A percentile compares a stretch with the other conserved stretches of the same genome.
These are phyloP conservation scores for Caradrina clavipalpis DNA, from an alignment of 2,888 invertebrate species.

Conservation along the genomic window DNA sequence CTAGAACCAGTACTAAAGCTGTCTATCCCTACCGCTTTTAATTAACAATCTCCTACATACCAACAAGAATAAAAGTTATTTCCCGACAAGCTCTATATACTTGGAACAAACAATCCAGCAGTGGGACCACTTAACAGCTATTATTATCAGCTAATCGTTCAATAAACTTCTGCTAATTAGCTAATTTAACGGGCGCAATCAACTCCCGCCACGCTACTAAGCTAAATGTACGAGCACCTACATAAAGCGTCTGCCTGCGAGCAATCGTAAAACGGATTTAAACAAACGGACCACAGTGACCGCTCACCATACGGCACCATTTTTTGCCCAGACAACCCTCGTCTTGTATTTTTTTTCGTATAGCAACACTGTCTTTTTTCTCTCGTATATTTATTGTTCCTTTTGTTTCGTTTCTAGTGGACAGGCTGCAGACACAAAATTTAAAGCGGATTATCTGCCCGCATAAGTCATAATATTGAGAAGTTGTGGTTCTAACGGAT, in stretches of 20 bases:
- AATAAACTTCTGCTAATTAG: slow-evolving; percentile 64
- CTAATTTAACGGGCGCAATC: slow-evolving; percentile 61
- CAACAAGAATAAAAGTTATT: slow-evolving; percentile 32
- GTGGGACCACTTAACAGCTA: slow-evolving; percentile 54
- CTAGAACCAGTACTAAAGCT: slow-evolving; percentile 14
- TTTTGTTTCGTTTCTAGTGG: slow-evolving; percentile 54
- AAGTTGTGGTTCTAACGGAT: slow-evolving; percentile 26
- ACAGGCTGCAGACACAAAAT: slow-evolving; percentile 34
- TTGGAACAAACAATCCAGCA: slow-evolving; percentile 27
- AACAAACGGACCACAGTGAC: slow-evolving; percentile 77
- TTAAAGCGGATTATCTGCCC: slow-evolving; percentile 51
- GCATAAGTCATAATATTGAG: slow-evolving; percentile 58
- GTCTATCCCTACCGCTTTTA: slow-evolving; percentile 7
- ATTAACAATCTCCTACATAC: slow-evolving; percentile 10
- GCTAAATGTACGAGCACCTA: slow-evolving; percentile 57
- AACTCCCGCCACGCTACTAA: slow-evolving; percentile 57
- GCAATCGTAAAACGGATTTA: slow-evolving; percentile 73
- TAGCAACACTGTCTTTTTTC: slow-evolving; percentile 76
- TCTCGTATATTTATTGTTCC: slow-evolving; percentile 62
- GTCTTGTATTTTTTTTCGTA: slow-evolving; percentile 70
- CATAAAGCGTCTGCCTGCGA: slow-evolving; percentile 58
- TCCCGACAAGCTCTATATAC: slow-evolving; percentile 15
- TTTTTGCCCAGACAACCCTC: slow-evolving; percentile 77
- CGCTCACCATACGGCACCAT: slow-evolving; percentile 76
- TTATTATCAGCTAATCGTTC: slow-evolving; percentile 59